Conservation (phyloP, 1,140 invertebrate genomes). For the Drosophila santomea region DNA sequence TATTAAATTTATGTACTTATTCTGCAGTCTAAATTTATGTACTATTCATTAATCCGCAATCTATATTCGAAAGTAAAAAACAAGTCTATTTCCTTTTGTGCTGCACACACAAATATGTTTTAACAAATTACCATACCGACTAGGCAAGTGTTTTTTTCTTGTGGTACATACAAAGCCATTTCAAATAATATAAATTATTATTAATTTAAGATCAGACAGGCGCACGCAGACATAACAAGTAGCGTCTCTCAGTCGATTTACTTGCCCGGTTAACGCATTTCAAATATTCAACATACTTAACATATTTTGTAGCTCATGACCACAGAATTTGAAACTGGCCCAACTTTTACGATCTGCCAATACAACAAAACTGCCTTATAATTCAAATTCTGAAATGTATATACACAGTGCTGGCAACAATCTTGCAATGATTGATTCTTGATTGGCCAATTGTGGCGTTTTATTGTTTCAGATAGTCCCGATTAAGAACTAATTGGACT, state of each 20-base stretch:
- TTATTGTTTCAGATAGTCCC: background rate
- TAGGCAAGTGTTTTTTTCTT: conserved; percentile 25
- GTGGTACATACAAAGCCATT: conserved; percentile 1
- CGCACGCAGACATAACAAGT: conserved; percentile 23
- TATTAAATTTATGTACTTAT: conserved; percentile 3
- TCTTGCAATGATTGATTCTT: background rate
- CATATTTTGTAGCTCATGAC: conserved; percentile 62
- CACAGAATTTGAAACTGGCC: conserved; percentile 47
- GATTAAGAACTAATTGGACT: conserved; percentile 1
- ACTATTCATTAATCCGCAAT: conserved; percentile 5
- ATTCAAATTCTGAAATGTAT: conserved; percentile 8
- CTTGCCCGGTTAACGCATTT: conserved; percentile 19
- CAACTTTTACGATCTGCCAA: conserved; percentile 32
- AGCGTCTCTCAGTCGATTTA: conserved; percentile 15
- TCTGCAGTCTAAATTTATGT: conserved; percentile 3
- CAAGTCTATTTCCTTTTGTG: conserved; percentile 12
- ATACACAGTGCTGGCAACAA: background rate
- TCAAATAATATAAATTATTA: conserved; percentile 5
- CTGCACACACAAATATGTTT: conserved; percentile 18
- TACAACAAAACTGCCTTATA: conserved; percentile 3
- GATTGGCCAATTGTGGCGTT: conserved; percentile 11
- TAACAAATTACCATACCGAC: conserved; percentile 57
- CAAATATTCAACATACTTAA: conserved; percentile 46
- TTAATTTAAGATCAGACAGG: conserved; percentile 6
- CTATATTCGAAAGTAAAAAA: conserved; percentile 8